Evolutionary conservation across 2,113 vertebrate genomes (phyloP).

Genomic region (Cyrtonyx montezumae): DNA sequence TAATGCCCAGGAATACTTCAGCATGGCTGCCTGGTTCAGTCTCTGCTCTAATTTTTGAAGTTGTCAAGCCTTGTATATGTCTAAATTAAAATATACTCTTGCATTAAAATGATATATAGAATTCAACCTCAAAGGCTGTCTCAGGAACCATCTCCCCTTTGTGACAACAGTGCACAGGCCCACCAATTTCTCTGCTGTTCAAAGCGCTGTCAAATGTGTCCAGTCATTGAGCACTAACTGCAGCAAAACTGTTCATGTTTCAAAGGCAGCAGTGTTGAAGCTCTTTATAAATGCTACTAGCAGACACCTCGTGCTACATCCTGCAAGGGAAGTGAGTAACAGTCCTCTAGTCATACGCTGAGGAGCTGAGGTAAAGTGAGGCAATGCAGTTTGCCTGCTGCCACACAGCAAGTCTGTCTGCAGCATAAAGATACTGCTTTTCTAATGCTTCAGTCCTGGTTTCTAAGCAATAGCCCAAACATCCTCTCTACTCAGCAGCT

Average conservation of each 20-base stretch:
- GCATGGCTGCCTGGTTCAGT: not conserved
- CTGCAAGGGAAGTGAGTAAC: not conserved
- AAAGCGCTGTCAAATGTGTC: not conserved
- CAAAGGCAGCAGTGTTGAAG: slow-evolving; percentile 2
- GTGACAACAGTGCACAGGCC: not conserved
- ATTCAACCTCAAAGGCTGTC: slow-evolving; percentile 14
- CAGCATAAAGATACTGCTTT: not conserved
- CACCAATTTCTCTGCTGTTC: not conserved
- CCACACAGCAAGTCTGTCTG: not conserved
- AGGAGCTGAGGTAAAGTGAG: not conserved
- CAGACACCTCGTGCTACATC: not conserved
- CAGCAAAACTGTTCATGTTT: not conserved
- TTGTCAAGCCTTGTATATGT: not conserved
- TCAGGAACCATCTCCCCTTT: slow-evolving; percentile 23
- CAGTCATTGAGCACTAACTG: not conserved
- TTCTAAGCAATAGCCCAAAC: slow-evolving; percentile 25
- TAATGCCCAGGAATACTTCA: not conserved
- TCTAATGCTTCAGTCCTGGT: not conserved
- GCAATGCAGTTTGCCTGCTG: not conserved
- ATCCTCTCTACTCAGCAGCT: slow-evolving; percentile 10
- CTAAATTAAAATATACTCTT: slow-evolving; percentile 14
- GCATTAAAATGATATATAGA: not conserved
- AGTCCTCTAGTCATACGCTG: not conserved
- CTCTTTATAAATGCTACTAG: not conserved
- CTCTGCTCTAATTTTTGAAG: not conserved